Evolutionary conservation across 2,888 invertebrate species (phyloP).

Genomic region (Athalia circularis): DNA sequence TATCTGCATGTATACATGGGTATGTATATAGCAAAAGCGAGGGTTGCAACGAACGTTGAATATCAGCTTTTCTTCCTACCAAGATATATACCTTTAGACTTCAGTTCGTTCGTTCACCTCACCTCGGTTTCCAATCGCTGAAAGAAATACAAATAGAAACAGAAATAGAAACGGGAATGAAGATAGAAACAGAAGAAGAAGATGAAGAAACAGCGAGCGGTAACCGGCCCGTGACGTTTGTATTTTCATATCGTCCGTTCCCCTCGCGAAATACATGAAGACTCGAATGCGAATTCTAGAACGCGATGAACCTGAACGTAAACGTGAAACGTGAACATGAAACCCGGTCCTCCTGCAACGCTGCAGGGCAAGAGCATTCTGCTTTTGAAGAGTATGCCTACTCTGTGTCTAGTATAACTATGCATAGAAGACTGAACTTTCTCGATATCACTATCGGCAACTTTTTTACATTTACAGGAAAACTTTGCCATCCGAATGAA

Average conservation of each 20-base stretch:
- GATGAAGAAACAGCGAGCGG: neutral
- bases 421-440: conserved; percentile 25
- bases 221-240: conserved; percentile 38
- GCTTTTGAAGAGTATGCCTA: no score
- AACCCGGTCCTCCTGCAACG: no score
- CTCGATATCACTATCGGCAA: conserved; percentile 39
- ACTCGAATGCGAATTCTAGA: no score
- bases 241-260: conserved; percentile 25
- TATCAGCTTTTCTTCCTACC: neutral
- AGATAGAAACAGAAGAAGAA: no score
- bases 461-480: conserved; percentile 41
- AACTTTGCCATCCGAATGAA: conserved; percentile 22
- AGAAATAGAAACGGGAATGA: no score
- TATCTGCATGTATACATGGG: neutral
- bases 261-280: no score
- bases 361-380: no score
- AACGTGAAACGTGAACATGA: no score
- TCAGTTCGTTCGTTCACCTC: conserved; percentile 24
- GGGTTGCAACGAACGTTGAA: neutral
- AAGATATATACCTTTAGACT: neutral
- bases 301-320: no score
- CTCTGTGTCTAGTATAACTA: no score
- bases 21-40: neutral
- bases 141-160: neutral
- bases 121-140: conserved; percentile 9